Percentiles rank a stretch among this genome's conserved stretches.
Evolutionary conservation across 2,113 vertebrate species (phyloP).

Genomic region (Pyrgilauda ruficollis): DNA sequence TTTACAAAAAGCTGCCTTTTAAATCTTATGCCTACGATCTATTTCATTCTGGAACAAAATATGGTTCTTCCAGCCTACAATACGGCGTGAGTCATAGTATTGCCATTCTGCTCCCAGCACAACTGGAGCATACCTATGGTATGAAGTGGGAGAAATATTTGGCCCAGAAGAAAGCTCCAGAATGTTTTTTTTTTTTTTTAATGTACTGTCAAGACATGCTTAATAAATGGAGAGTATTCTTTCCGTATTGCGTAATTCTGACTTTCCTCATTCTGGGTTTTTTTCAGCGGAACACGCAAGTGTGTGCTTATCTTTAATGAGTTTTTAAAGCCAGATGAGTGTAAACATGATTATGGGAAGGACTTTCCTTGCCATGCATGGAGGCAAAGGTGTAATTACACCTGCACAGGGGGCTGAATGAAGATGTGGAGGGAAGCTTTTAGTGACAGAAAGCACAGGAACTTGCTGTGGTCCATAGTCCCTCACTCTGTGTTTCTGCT

Average conservation of each 20-base stretch:
- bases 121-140: constrained; percentile 52
- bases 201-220: constrained; percentile 37
- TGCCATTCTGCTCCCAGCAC: constrained; percentile 49
- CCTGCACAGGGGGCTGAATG: not conserved
- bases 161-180: constrained; percentile 34
- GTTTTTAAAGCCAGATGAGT: not conserved
- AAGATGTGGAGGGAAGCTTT: not conserved
- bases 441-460: not conserved
- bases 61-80: not conserved
- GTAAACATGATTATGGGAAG: not conserved
- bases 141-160: constrained; percentile 49
- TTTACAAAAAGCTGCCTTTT: constrained; percentile 34
- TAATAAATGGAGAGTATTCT: constrained; percentile 39
- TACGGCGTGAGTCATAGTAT: constrained; percentile 7
- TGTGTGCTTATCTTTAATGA: not conserved
- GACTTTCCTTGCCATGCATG: not conserved
- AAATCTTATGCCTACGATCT: not conserved
- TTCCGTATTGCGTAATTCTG: constrained; percentile 34
- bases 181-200: not conserved
- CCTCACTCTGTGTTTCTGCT: not conserved
- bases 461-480: not conserved
- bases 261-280: constrained; percentile 4
- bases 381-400: not conserved
- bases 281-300: not conserved
- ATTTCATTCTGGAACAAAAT: constrained; percentile 39